A percentile compares a stretch with the other conserved stretches of the same genome.
These are phyloP conservation scores for Helicorthomorpha holstii DNA, from an alignment of 1,140 invertebrate genomes.

Conservation along the genomic window DNA sequence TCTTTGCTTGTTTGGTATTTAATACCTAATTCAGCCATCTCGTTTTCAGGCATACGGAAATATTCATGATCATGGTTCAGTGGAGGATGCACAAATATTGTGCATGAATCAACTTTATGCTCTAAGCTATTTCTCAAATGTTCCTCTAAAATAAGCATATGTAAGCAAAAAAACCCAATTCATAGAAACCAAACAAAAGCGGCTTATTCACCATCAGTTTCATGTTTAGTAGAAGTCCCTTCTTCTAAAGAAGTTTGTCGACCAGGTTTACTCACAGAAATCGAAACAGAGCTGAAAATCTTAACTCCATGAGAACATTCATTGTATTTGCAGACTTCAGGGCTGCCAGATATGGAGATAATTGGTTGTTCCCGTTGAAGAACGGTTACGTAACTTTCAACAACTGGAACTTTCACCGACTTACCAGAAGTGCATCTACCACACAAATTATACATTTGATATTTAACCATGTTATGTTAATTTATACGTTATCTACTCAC, in stretches of 20 bases:
- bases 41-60: conserved; percentile 52
- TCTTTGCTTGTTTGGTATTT: conserved; percentile 60
- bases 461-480: conserved; percentile 27
- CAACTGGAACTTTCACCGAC: conserved; percentile 46
- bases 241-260: background rate
- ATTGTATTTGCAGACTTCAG: conserved; percentile 64
- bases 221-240: conserved; percentile 10
- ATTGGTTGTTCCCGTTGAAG: conserved; percentile 64
- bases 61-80: conserved; percentile 88
- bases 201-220: conserved; percentile 17
- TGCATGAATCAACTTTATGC: conserved; percentile 64
- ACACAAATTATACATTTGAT: conserved; percentile 8
- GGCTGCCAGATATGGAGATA: conserved; percentile 64
- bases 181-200: conserved; percentile 5
- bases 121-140: conserved; percentile 18
- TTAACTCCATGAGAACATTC: conserved; percentile 64
- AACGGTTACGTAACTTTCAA: conserved; percentile 73
- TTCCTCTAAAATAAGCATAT: conserved; percentile 15
- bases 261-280: conserved; percentile 38
- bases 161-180: conserved; percentile 1
- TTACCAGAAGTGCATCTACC: conserved; percentile 48
- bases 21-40: conserved; percentile 51
- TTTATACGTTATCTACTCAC: conserved; percentile 14
- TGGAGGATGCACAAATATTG: conserved; percentile 77
- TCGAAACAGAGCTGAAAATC: conserved; percentile 63